Evolutionary conservation across 2,113 vertebrate species (phyloP), one percentile per base, ranked within the genome.

Genomic region (Cololabis saira): DNA sequence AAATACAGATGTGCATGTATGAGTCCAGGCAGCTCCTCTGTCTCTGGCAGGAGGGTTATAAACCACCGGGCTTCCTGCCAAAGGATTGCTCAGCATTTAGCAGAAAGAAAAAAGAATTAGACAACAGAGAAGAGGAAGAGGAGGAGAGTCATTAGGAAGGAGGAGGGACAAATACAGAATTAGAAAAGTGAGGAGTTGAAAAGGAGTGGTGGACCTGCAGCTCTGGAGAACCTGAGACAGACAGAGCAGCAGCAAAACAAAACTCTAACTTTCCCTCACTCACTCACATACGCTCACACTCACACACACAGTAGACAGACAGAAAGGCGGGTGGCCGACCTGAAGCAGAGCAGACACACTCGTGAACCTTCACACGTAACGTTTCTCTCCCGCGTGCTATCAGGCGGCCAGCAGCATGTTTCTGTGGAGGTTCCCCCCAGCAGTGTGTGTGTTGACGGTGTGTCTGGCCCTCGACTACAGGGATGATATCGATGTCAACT

Each of bases 31-130:
- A 80, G 56, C 52, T 73, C 61, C 76, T 61, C 45, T 63, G 59
- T 58, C 24, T 27, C 24, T 3, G 24, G 58, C 61, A 74, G 56
- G 64, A 74, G 67, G 44, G 52, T 76, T 74, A 49, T n/a, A 78
- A 65, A 83, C 67, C 63, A 51, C 60, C 12, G 12, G 84, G 88
- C 80, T 75, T 61, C 45, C 72, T 76, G 87, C 85, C 89, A 91
- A 87, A 76, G 58, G 63, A 87, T 87, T 91, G 86, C 91, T 92
- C 89, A 91, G 85, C 87, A 83, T 86, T 89, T 85, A 77, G 81
- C 7, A 19, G 30, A 13, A 22, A 7, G 13, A 21, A 19, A 49
- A 67, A 22, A 75, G 61, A 61, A 57, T 19, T 43, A 80, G 57
- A 67, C 37, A 52, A 11, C 59, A 67, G 50, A 44, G 37, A 16